Percentiles rank a stretch among this genome's conserved stretches.
phyloP scores from a whole-genome alignment of 2,888 invertebrate species.

The Bembecia ichneumoniformis region DNA sequence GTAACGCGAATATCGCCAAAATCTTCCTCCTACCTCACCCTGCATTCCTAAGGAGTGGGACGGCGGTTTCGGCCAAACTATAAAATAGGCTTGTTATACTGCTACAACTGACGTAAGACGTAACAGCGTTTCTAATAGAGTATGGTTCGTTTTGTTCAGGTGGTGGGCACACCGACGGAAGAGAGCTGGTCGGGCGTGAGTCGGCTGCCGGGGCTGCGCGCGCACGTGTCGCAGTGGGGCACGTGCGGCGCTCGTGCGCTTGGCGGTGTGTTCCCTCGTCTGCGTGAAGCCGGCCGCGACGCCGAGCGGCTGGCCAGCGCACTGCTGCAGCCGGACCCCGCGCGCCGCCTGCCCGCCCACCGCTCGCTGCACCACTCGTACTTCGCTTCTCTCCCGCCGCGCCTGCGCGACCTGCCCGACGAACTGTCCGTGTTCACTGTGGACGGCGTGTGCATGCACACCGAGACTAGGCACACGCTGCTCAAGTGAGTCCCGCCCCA shows the following conservation, averaged over 20 bases:
- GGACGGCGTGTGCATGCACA: conserved; percentile 89
- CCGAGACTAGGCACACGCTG: conserved; percentile 78
- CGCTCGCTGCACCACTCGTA: conserved; percentile 91
- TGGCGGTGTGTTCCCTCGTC: conserved; percentile 89
- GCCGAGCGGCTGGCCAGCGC: conserved; percentile 90
- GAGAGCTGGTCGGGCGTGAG: conserved; percentile 94
- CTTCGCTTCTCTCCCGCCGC: conserved; percentile 90
- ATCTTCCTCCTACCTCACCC: no score
- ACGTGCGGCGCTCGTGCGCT: conserved; percentile 83
- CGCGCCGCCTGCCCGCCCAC: conserved; percentile 87
- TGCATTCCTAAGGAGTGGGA: no score
- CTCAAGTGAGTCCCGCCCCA: conserved; percentile 49
- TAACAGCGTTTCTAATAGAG: conserved; percentile 6
- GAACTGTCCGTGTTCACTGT: conserved; percentile 96
- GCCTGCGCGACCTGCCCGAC: conserved; percentile 92
- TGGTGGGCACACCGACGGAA: conserved; percentile 95
- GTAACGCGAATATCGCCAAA: no score
- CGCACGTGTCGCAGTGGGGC: conserved; percentile 74
- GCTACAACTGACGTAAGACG: background rate
- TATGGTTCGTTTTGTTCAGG: conserved; percentile 51
- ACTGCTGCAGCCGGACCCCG: conserved; percentile 89
- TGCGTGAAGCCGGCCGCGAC: conserved; percentile 88
- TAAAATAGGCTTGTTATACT: background rate
- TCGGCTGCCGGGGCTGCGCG: conserved; percentile 87
- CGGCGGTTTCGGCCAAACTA: no score